A percentile compares a stretch with the other conserved stretches of the same genome.
Conservation (phyloP, 2,113 vertebrate genomes). For the Eclectus roratus region DNA sequence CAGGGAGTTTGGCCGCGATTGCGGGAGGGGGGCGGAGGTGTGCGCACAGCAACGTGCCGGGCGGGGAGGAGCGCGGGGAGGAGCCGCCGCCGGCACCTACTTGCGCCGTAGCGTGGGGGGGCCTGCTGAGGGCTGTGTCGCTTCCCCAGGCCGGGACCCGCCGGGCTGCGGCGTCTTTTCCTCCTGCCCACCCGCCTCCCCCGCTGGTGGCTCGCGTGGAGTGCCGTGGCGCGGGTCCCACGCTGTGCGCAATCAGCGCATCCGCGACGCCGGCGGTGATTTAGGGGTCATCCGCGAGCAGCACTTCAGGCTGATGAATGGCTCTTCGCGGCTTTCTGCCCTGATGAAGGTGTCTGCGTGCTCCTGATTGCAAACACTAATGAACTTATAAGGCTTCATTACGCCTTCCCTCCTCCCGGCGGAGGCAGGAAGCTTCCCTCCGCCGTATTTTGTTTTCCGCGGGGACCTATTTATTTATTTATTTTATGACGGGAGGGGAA, state of each 20-base stretch:
- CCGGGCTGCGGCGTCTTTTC: background rate
- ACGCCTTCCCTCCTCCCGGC: slow-evolving; percentile 40
- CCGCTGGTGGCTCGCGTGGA: slow-evolving; percentile 26
- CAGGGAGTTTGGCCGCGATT: background rate
- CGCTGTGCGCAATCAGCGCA: slow-evolving; percentile 80
- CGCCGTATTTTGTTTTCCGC: background rate
- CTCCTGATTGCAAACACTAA: slow-evolving; percentile 76
- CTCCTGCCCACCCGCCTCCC: background rate
- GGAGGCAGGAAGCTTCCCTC: background rate
- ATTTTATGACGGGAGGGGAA: background rate
- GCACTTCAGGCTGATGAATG: slow-evolving; percentile 77
- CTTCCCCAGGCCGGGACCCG: background rate
- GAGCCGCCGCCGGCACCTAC: background rate
- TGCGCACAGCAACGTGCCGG: background rate
- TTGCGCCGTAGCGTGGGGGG: background rate
- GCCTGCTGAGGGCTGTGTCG: background rate
- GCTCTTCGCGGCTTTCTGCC: slow-evolving; percentile 71
- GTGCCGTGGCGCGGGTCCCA: slow-evolving; percentile 61
- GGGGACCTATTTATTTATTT: background rate
- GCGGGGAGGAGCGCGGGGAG: slow-evolving; percentile 13
- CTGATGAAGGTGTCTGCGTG: slow-evolving; percentile 70
- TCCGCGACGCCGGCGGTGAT: slow-evolving; percentile 64
- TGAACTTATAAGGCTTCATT: slow-evolving; percentile 67
- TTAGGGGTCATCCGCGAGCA: slow-evolving; percentile 78
- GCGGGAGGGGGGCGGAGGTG: background rate